Evolutionary conservation across 2,797 vertebrate species (phyloP).

Genomic region (Podarcis siculus): DNA sequence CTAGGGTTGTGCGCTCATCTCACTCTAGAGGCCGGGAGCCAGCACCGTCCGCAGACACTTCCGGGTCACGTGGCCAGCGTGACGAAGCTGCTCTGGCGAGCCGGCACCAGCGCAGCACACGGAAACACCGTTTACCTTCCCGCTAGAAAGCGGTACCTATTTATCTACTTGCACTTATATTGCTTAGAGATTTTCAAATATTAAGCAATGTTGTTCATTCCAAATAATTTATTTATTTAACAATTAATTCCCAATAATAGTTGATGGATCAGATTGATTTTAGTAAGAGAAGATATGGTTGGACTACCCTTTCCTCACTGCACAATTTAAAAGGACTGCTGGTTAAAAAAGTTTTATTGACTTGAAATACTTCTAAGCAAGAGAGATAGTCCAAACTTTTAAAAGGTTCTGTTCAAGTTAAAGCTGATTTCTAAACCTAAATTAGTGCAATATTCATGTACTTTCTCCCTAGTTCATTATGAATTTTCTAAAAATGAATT

Average conservation of each 20-base stretch:
- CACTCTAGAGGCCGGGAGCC: no score
- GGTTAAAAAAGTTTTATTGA: background rate
- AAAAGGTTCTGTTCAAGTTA: background rate
- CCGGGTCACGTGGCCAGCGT: no score
- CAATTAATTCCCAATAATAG: slow-evolving; percentile 37
- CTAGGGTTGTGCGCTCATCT: no score
- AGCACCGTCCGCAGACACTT: no score
- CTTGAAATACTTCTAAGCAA: slow-evolving; percentile 13
- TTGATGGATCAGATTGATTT: slow-evolving; percentile 10
- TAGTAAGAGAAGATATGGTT: background rate
- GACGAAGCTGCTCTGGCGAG: no score
- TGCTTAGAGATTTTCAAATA: no score
- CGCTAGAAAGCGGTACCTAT: no score
- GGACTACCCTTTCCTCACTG: slow-evolving; percentile 31
- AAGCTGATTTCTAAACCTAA: background rate
- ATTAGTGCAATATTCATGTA: background rate
- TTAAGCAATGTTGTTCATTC: no score
- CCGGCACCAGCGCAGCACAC: no score
- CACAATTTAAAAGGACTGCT: background rate
- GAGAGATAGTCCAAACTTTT: background rate
- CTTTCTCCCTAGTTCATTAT: background rate
- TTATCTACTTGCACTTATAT: no score
- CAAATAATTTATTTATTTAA: no score
- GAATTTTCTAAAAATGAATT: background rate
- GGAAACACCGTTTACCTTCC: no score